phyloP scores from a whole-genome alignment of 1,140 invertebrate species.

The Drosophila pandora region DNA sequence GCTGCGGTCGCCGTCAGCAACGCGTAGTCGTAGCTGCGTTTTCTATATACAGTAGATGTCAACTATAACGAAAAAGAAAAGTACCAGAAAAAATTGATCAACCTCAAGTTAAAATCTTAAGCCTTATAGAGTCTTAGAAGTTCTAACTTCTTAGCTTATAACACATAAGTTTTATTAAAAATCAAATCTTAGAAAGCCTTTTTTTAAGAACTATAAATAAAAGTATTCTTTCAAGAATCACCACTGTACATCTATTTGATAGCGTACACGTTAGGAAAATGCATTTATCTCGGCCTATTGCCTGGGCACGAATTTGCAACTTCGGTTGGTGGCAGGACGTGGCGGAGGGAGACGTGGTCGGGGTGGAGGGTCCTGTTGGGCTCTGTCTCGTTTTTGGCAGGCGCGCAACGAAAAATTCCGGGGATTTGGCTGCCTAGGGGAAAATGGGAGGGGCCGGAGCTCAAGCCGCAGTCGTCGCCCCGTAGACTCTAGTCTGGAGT shows the following conservation, averaged over 20 bases:
- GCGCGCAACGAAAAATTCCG: conserved; percentile 55
- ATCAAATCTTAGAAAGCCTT: no score
- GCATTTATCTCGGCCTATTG: conserved; percentile 74
- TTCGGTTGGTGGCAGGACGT: conserved; percentile 1
- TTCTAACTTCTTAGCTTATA: no score
- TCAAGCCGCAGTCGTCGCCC: conserved; percentile 48
- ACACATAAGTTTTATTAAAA: no score
- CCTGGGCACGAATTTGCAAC: conserved; percentile 44
- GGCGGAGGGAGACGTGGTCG: not conserved
- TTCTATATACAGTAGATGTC: conserved; percentile 46
- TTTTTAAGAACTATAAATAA: not conserved
- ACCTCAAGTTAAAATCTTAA: no score
- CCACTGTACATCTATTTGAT: conserved; percentile 60
- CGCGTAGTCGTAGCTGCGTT: conserved; percentile 69
- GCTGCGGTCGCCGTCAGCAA: conserved; percentile 78
- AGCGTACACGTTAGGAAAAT: conserved; percentile 69
- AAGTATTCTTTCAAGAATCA: not conserved
- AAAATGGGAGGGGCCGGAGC: conserved; percentile 8
- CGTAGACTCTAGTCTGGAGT: conserved; percentile 42
- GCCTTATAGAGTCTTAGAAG: no score
- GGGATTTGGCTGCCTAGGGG: conserved; percentile 24
- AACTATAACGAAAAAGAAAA: not conserved
- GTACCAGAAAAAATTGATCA: not conserved
- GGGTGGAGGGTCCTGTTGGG: conserved; percentile 9
- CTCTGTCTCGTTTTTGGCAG: conserved; percentile 57